Conservation (phyloP, 2,888 invertebrate species). For the Lasioglossum vierecki region DNA sequence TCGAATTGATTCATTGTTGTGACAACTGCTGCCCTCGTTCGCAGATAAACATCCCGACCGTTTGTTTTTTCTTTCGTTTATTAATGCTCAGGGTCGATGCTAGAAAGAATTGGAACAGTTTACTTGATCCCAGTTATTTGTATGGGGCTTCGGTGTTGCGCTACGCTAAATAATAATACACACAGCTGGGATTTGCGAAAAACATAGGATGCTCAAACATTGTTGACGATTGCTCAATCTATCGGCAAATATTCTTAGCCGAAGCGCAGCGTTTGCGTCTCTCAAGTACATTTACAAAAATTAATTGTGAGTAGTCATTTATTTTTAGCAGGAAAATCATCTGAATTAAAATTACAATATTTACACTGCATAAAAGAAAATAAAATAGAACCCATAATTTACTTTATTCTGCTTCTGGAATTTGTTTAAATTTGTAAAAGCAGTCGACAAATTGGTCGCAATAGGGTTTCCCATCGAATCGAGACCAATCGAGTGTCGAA, state of each 20-base stretch:
- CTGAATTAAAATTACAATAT: too few species aligned
- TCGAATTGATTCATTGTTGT: constrained; percentile 27
- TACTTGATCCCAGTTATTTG: constrained; percentile 25
- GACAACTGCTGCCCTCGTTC: constrained; percentile 8
- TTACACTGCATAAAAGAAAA: too few species aligned
- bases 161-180: constrained; percentile 2
- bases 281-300: not conserved
- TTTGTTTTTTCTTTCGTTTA: not conserved
- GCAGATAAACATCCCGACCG: not conserved
- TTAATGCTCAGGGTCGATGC: not conserved
- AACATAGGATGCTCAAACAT: not conserved
- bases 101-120: not conserved
- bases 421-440: not conserved
- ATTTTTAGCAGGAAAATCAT: not conserved
- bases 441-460: not conserved
- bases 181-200: not conserved
- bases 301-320: not conserved
- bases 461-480: not conserved
- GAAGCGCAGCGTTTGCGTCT: not conserved
- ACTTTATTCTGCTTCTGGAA: too few species aligned
- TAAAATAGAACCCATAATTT: too few species aligned
- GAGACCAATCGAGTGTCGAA: not conserved
- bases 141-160: not conserved
- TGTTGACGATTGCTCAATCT: not conserved
- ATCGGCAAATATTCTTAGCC: not conserved